Evolutionary conservation across 2,113 vertebrate species (phyloP), one percentile per base, ranked within the genome.

Genomic region (Ploceus nigricollis): DNA sequence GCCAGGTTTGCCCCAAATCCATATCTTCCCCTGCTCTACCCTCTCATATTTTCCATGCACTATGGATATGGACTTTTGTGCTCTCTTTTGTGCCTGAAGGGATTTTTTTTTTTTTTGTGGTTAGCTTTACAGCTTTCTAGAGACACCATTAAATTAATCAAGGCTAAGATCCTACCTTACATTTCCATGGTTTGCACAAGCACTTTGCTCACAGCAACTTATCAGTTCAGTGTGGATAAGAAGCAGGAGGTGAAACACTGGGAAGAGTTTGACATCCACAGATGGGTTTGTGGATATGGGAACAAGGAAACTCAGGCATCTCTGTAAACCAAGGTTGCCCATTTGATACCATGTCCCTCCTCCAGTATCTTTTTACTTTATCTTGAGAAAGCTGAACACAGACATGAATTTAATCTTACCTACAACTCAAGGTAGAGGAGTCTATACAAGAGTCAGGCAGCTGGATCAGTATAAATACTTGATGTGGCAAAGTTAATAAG

Each of bases 21-120:
- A 0, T 11, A 11, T 16, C 6, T 10, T 2, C 6, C 10, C 4
- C 17, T 78, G 9, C 11, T 73, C 42, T 40, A 70, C 6, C 6
- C 3, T 30, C 61, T 48, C 25, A 2, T 33, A 15, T 45, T 90
- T 53, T 37, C 23, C 18, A 63, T 47, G 4, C 6, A 4, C 12
- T 39, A 9, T 15, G 11, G 54, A 25, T 33, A 45, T 17, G 15
- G 39, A 14, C 6, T 91, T 35, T 25, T 8, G 40, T 0, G 2
- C 8, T 84, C 16, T 77, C 35, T 72, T 70, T 40, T 22, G n/a
- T 7, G 0, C 15, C 4, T 48, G 21, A 8, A 80, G 19, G 13
- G 8, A 77, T 3, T 5, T 20, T 15, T 37, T 33, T 12, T 23
- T 7, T n/a, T 44, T 75, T 13, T 31, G 15, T n/a, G 14, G 23